These are phyloP conservation scores for Thereva nobilitata DNA, from an alignment of 2,888 invertebrate species.

Conservation along the genomic window DNA sequence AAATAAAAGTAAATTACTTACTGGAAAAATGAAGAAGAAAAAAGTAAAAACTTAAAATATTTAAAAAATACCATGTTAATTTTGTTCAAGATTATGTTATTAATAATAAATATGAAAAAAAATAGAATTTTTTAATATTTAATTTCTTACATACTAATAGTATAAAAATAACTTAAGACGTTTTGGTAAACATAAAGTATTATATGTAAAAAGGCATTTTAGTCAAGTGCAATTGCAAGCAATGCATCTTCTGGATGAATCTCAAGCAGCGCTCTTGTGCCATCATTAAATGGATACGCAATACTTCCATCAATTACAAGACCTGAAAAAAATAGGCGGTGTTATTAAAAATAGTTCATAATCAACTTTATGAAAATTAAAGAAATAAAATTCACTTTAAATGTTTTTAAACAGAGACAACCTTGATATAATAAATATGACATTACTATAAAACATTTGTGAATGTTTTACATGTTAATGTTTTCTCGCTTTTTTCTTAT, in stretches of 20 bases:
- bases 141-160: neutral
- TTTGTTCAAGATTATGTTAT: too few relatives aligned
- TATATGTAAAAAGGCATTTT: slow-evolving; percentile 39
- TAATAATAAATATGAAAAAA: neutral
- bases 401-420: too few relatives aligned
- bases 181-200: neutral
- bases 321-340: slow-evolving; percentile 64
- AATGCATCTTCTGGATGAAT: slow-evolving; percentile 85
- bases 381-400: too few relatives aligned
- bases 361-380: too few relatives aligned
- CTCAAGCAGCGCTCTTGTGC: slow-evolving; percentile 82
- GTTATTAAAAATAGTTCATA: too few relatives aligned
- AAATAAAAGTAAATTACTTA: slow-evolving; percentile 3
- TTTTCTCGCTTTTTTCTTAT: too few relatives aligned
- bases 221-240: slow-evolving; percentile 68
- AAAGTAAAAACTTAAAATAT: slow-evolving; percentile 9
- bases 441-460: too few relatives aligned
- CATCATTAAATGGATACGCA: slow-evolving; percentile 92
- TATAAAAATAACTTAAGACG: neutral
- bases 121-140: neutral
- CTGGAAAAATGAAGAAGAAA: neutral
- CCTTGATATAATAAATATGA: too few relatives aligned
- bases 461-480: too few relatives aligned
- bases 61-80: neutral
- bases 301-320: slow-evolving; percentile 95